Percentiles rank a stretch among this genome's conserved stretches.
These are phyloP conservation scores for Lucilia sericata DNA, from an alignment of 1,140 invertebrate species.

Conservation along the genomic window DNA sequence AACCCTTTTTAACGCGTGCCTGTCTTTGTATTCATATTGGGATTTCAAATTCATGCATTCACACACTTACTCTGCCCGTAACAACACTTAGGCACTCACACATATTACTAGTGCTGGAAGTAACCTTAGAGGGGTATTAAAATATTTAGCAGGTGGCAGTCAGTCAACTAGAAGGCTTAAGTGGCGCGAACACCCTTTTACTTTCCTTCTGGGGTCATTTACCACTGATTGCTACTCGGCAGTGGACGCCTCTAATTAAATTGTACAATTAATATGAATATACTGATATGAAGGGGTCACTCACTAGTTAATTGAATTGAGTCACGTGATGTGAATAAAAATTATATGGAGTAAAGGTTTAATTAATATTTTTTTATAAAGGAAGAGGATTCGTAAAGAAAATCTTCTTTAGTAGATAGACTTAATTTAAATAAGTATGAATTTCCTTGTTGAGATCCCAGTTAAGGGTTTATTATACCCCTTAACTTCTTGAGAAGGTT, in stretches of 20 bases:
- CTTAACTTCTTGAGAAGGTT: too few relatives aligned
- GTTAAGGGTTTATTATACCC: too few relatives aligned
- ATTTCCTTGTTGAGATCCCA: too few relatives aligned
- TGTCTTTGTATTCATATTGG: slow-evolving; percentile 44
- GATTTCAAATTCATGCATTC: slow-evolving; percentile 20
- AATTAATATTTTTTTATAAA: neutral
- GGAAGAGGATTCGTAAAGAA: neutral
- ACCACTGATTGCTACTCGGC: neutral
- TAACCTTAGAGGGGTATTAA: slow-evolving; percentile 7
- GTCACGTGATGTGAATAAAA: slow-evolving; percentile 67
- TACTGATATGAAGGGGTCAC: slow-evolving; percentile 41
- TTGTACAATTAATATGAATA: slow-evolving; percentile 44
- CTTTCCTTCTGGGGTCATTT: slow-evolving; percentile 25
- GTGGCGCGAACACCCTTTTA: slow-evolving; percentile 66
- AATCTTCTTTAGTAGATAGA: neutral
- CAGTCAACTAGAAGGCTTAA: slow-evolving; percentile 54
- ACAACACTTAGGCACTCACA: neutral
- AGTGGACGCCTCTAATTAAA: slow-evolving; percentile 48
- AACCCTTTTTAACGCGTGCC: slow-evolving; percentile 66
- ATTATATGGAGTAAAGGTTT: slow-evolving; percentile 20
- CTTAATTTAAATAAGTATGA: too few relatives aligned
- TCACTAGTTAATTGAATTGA: slow-evolving; percentile 67
- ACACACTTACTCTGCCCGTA: neutral
- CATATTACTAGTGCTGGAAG: neutral
- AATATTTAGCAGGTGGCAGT: slow-evolving; percentile 36